These are phyloP conservation scores for Micropoecilia bifurca DNA, from an alignment of 2,797 vertebrate species.

Conservation along the genomic window DNA sequence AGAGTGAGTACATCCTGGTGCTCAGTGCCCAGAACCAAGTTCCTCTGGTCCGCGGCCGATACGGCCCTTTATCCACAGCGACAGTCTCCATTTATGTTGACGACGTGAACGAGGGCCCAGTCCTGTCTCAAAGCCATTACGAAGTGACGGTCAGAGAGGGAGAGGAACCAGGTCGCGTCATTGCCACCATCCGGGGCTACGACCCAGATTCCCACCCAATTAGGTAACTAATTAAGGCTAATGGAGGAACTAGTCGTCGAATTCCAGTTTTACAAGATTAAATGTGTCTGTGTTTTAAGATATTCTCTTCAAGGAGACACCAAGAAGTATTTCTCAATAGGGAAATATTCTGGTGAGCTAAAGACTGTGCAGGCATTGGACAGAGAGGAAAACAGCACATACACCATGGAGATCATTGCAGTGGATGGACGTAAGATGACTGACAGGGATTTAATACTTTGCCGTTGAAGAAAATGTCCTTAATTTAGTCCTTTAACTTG, in stretches of 20 bases:
- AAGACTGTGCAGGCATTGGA: slow-evolving; percentile 82
- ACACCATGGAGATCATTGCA: slow-evolving; percentile 85
- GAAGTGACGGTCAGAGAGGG: slow-evolving; percentile 84
- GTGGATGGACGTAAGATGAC: slow-evolving; percentile 81
- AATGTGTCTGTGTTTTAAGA: slow-evolving; percentile 58
- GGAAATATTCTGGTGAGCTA: slow-evolving; percentile 84
- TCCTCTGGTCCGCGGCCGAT: slow-evolving; percentile 82
- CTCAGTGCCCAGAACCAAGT: slow-evolving; percentile 83
- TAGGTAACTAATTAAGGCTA: slow-evolving; percentile 59
- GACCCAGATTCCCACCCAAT: slow-evolving; percentile 83
- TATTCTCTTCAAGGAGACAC: slow-evolving; percentile 86
- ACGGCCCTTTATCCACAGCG: slow-evolving; percentile 84
- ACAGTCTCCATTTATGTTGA: slow-evolving; percentile 85
- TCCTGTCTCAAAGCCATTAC: slow-evolving; percentile 84
- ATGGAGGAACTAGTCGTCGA: background rate
- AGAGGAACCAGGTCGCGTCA: slow-evolving; percentile 81
- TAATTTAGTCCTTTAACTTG: background rate
- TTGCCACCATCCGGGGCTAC: slow-evolving; percentile 83
- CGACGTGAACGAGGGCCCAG: slow-evolving; percentile 81
- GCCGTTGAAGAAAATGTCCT: background rate
- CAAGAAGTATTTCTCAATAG: slow-evolving; percentile 84
- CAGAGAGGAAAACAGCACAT: slow-evolving; percentile 83
- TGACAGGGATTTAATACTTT: background rate
- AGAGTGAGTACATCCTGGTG: slow-evolving; percentile 83
- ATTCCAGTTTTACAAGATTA: background rate